A percentile compares a stretch with the other conserved stretches of the same genome.
These are phyloP conservation scores for Chiloscyllium plagiosum DNA, from an alignment of 2,113 vertebrate species.

Conservation along the genomic window DNA sequence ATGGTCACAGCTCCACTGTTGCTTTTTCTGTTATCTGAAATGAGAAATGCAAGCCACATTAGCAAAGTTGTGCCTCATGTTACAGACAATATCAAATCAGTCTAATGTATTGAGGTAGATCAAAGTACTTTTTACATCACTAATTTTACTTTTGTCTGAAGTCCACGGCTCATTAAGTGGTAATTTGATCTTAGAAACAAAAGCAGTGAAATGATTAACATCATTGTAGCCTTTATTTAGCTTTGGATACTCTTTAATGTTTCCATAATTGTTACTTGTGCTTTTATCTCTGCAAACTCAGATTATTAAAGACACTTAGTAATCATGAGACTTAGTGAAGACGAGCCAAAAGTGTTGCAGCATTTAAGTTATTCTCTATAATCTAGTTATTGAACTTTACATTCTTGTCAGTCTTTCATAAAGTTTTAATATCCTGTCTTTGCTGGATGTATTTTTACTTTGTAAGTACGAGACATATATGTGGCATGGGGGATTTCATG, in stretches of 20 bases:
- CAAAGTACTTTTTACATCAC: neutral
- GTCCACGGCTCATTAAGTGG: neutral
- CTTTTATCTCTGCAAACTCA: neutral
- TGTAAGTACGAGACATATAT: neutral
- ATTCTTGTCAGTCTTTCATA: neutral
- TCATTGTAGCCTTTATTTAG: neutral
- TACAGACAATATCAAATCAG: neutral
- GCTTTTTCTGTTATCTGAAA: neutral
- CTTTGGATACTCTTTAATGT: neutral
- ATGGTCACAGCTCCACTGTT: neutral
- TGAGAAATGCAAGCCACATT: conserved; percentile 12
- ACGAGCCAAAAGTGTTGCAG: neutral
- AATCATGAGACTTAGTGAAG: neutral
- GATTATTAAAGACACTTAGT: neutral
- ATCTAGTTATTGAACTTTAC: neutral
- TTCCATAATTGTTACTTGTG: neutral
- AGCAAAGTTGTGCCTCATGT: neutral
- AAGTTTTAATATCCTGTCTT: conserved; percentile 1
- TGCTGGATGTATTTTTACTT: neutral
- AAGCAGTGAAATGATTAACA: neutral
- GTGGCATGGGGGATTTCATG: neutral
- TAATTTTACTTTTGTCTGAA: neutral
- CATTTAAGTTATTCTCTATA: neutral
- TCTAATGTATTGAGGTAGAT: neutral
- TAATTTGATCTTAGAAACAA: neutral